A percentile compares a stretch with the other conserved stretches of the same genome.
Conservation (phyloP, 1,140 invertebrate genomes). For the Chrysopa pallens region DNA sequence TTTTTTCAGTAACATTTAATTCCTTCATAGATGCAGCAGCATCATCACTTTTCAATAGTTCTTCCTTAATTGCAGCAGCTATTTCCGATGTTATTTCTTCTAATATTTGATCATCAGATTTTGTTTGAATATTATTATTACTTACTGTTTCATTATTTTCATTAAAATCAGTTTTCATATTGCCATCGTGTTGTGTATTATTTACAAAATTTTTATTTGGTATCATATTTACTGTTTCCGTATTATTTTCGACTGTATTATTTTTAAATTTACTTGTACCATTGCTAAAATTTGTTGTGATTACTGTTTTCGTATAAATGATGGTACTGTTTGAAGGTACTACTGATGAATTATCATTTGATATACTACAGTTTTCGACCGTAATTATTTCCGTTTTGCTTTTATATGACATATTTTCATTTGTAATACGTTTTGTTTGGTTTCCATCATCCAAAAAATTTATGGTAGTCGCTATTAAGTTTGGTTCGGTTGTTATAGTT, state of each 20-base stretch:
- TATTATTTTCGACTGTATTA: constrained; percentile 1
- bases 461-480: too few relatives aligned
- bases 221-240: neutral
- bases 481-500: neutral
- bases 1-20: too few relatives aligned
- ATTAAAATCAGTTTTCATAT: neutral
- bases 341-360: too few relatives aligned
- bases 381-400: too few relatives aligned
- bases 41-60: neutral
- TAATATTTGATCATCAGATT: neutral
- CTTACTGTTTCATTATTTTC: neutral
- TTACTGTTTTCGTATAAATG: too few relatives aligned
- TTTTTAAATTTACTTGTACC: neutral
- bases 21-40: neutral
- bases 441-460: too few relatives aligned
- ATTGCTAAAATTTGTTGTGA: too few relatives aligned
- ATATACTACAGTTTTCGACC: too few relatives aligned
- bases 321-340: too few relatives aligned
- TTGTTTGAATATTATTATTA: neutral
- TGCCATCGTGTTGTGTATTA: neutral
- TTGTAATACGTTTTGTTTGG: too few relatives aligned
- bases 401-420: too few relatives aligned
- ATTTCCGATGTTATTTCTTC: neutral
- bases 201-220: neutral
- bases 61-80: neutral